A percentile compares a stretch with the other conserved stretches of the same genome.
Evolutionary conservation across 1,140 invertebrate species (phyloP).

Genomic region (Drosophila sturtevanti): DNA sequence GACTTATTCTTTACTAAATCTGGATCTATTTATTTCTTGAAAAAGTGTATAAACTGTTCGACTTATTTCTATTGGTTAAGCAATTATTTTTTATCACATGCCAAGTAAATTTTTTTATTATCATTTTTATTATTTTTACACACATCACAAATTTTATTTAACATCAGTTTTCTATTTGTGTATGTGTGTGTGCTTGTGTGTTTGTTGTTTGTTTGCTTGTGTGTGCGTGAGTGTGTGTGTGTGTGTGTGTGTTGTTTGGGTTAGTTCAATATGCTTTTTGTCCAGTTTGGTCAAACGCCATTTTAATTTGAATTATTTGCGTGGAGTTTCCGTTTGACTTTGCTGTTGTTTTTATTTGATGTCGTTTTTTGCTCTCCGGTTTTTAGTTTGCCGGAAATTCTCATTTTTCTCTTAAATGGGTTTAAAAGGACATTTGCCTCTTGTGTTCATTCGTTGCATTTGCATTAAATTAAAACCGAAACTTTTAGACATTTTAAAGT

Average conservation of each 20-base stretch:
- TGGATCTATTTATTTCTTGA: no score
- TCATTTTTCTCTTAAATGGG: conserved; percentile 30
- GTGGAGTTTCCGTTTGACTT: conserved; percentile 38
- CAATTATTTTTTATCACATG: conserved; percentile 22
- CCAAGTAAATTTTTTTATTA: conserved; percentile 1
- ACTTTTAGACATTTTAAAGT: no score
- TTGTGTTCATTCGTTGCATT: background rate
- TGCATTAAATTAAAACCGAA: no score
- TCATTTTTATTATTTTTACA: conserved; percentile 9
- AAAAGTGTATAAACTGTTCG: background rate
- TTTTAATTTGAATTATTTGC: conserved; percentile 63
- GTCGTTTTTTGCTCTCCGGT: background rate
- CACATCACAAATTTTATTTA: conserved; percentile 21
- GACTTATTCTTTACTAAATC: no score
- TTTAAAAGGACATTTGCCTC: background rate
- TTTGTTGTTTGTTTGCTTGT: conserved; percentile 18
- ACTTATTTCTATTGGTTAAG: background rate
- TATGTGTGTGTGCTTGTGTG: conserved; percentile 1
- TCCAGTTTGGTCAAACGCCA: conserved; percentile 25
- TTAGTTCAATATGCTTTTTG: conserved; percentile 36
- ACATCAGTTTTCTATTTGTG: background rate
- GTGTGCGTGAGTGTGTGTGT: background rate
- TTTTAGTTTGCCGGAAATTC: conserved; percentile 46
- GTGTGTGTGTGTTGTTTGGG: conserved; percentile 1
- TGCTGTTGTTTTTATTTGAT: background rate